Percentiles rank a stretch among this genome's conserved stretches.
phyloP scores from a whole-genome alignment of 2,113 vertebrate genomes.

The Apteryx mantelli region DNA sequence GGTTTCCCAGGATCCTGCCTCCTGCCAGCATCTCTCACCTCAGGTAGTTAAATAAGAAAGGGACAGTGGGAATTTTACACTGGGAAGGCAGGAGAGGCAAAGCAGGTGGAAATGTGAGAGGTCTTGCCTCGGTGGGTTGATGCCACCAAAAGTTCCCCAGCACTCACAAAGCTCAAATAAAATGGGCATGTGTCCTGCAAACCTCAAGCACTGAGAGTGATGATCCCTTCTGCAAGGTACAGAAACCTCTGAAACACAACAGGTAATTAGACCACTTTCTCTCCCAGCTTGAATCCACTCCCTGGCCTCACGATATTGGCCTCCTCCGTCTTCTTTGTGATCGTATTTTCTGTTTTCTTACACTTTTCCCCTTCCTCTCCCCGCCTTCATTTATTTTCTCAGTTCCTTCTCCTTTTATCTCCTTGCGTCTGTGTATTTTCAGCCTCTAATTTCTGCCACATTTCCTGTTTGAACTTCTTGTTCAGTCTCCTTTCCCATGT shows the following conservation, averaged over 20 bases:
- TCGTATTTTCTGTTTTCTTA: background rate
- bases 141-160: background rate
- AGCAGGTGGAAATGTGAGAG: background rate
- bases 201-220: fast-evolving
- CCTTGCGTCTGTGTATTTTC: background rate
- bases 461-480: conserved; percentile 43
- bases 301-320: background rate
- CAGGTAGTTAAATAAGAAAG: fast-evolving
- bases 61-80: background rate
- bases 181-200: background rate
- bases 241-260: background rate
- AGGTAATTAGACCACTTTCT: background rate
- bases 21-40: background rate
- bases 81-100: background rate
- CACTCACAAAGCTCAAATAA: background rate
- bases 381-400: conserved; percentile 2
- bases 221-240: background rate
- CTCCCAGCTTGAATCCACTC: background rate
- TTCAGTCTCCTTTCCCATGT: background rate
- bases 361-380: background rate
- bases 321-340: background rate
- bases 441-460: conserved; percentile 42
- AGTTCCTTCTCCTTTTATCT: background rate
- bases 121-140: background rate
- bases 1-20: background rate